Evolutionary conservation across 2,113 vertebrate species (phyloP), one percentile per base, ranked within the genome.

Genomic region (Bombycilla garrulus): DNA sequence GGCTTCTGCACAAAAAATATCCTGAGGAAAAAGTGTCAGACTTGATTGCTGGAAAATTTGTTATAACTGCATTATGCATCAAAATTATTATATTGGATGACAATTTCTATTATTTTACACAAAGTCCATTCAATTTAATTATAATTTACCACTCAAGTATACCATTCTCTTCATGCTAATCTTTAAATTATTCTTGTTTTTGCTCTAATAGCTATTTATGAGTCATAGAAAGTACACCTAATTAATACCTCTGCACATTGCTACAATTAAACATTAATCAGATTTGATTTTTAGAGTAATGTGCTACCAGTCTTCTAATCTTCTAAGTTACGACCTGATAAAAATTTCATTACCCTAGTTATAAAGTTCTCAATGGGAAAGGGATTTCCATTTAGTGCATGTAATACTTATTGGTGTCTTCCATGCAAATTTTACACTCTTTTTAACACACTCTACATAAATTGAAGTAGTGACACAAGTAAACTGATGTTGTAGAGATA

Each of bases 191-290:
- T 96, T 96, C 77, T 90, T 97, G 40, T 26, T 92, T 97, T 97
- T 95, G 28, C 69, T 88, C 60, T 94, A 97, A 89, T 89, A 97
- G 47, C 88, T 97, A 92, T 97, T 95, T 94, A 81, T 95, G 79
- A 94, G 86, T 98, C 74, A 90, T 91, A 92, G 86, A 95, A 97
- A 97, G 61, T 48, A 89, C 71, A 96, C 79, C 83, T 97, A 96
- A 96, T 95, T 97, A 97, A 93, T 96, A 97, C 77, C 77, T 95
- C 65, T 96, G 82, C 95, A 84, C 93, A 87, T 93, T 89, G 42
- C 89, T 96, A 67, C 89, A 97, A 95, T 97, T 97, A 97, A 97
- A 94, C 95, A 96, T 96, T 97, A 98, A 97, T 98, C 93, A 96
- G 47, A 96, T 97, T 96, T 97, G 96, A 97, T 92, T 97, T 97